Percentiles rank a stretch among this genome's conserved stretches.
phyloP scores from a whole-genome alignment of 2,888 invertebrate genomes.

The Yponomeuta evonymella region DNA sequence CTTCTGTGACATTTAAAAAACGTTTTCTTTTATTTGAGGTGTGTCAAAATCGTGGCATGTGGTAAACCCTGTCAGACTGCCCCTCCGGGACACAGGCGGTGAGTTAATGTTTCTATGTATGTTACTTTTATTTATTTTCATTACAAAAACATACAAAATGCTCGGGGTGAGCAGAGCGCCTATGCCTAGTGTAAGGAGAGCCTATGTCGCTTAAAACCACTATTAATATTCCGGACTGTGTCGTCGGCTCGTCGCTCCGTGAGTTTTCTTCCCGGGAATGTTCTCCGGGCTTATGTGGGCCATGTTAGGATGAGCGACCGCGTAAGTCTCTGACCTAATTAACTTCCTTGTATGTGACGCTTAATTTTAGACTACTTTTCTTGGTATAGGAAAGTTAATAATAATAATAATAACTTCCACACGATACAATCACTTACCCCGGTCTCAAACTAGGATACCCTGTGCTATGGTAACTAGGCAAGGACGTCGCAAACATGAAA shows the following conservation, averaged over 20 bases:
- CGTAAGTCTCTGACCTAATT: conserved; percentile 1
- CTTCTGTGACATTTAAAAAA: no score
- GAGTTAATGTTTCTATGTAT: no score
- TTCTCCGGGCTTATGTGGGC: not conserved
- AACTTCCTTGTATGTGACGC: not conserved
- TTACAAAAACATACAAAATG: not conserved
- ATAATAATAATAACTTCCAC: no score
- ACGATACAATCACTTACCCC: no score
- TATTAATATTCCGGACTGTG: conserved; percentile 40
- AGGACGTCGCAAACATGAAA: no score
- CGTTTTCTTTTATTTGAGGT: no score
- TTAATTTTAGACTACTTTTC: not conserved
- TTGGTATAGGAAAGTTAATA: not conserved
- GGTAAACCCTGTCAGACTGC: no score
- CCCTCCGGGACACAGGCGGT: no score
- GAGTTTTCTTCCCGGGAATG: not conserved
- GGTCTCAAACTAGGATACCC: no score
- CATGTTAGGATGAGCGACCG: not conserved
- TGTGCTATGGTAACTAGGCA: no score
- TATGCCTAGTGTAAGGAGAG: not conserved
- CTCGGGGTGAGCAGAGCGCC: not conserved
- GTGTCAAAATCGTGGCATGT: no score
- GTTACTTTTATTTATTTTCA: no score
- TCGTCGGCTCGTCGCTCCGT: not conserved
- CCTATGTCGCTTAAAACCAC: conserved; percentile 58